Base-by-base conservation (phyloP, 1,140 invertebrate genomes). In the Drosophila ficusphila region DNA sequence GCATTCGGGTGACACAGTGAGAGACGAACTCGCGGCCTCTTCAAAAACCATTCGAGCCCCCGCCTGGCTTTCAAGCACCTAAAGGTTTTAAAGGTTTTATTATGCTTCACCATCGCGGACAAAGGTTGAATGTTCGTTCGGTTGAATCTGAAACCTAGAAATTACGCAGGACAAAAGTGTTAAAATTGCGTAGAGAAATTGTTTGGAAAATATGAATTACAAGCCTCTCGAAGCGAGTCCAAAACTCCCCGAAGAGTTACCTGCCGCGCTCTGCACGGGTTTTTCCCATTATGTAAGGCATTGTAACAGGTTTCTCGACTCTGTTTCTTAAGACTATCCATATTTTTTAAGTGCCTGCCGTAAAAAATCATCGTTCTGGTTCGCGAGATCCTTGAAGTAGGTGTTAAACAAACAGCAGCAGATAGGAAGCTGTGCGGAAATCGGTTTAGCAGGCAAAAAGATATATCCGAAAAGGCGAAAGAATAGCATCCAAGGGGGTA, bases 131-230 rank as follows among this genome's bases (percentile, higher is more conserved):
- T 21, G 16, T 31, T 58, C 47, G 19, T 11, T 44, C 18, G 60
- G 60, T 61, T 64, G 60, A 56, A 64, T 46, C 41, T 33, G 27
- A 61, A 54, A 73, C 48, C 49, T 46, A 31, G 47, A 75, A 75
- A 76, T 68, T 54, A 76, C 69, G 62, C 34, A n/a, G 53, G 58
- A 76, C 72, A 76, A 76, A 76, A 76, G 73, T 76, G 71, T 75
- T 76, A 76, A 76, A 61, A 60, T 76, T 76, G 61, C 62, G 71
- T 76, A 76, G 48, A 76, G 62, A 75, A 76, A 76, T 76, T 76
- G 73, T 76, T 76, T 76, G 48, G 71, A 36, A 76, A 76, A 76
- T 76, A 76, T 76, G 73, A 76, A 76, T 76, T 76, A 75, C 71
- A 54, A 52, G 72, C 36, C 60, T 38, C 51, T 44, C 41, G 41